These are phyloP conservation scores for Cecropterus lyciades DNA, from an alignment of 1,140 invertebrate genomes.

Conservation along the genomic window DNA sequence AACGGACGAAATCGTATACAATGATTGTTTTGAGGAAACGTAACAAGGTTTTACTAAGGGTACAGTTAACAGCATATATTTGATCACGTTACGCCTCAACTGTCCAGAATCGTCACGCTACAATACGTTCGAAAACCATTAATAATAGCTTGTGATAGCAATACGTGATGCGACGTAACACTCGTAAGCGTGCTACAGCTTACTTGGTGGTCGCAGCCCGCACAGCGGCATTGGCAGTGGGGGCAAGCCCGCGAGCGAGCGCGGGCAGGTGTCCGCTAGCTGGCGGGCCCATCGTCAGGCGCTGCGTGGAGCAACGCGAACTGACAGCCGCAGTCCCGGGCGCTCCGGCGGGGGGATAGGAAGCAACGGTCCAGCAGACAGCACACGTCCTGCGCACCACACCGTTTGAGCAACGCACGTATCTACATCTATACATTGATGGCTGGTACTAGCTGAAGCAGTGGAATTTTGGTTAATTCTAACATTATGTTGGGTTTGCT, in stretches of 20 bases:
- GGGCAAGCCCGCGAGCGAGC: constrained; percentile 69
- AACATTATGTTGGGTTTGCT: neutral
- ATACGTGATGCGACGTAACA: constrained; percentile 51
- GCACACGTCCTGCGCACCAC: constrained; percentile 88
- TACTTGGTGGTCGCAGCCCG: constrained; percentile 79
- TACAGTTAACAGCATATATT: neutral
- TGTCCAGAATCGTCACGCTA: neutral
- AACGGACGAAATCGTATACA: too few species aligned
- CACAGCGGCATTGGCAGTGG: constrained; percentile 72
- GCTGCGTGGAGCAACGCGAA: constrained; percentile 93
- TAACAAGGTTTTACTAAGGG: too few species aligned
- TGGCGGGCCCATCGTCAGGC: constrained; percentile 85
- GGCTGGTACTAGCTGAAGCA: neutral
- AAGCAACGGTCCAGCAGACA: constrained; percentile 93
- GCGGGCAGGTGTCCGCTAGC: constrained; percentile 81
- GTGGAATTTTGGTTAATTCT: constrained; percentile 1
- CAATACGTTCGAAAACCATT: constrained; percentile 6
- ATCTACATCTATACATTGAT: constrained; percentile 34
- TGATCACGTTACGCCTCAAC: too few species aligned
- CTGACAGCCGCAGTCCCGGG: constrained; percentile 93
- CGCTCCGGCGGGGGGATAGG: constrained; percentile 91
- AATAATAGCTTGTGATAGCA: constrained; percentile 13
- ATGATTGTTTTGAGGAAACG: too few species aligned
- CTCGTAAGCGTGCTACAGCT: constrained; percentile 75
- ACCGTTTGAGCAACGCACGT: constrained; percentile 61